phyloP scores from a whole-genome alignment of 2,888 invertebrate genomes.

The Heliconius ismenius region DNA sequence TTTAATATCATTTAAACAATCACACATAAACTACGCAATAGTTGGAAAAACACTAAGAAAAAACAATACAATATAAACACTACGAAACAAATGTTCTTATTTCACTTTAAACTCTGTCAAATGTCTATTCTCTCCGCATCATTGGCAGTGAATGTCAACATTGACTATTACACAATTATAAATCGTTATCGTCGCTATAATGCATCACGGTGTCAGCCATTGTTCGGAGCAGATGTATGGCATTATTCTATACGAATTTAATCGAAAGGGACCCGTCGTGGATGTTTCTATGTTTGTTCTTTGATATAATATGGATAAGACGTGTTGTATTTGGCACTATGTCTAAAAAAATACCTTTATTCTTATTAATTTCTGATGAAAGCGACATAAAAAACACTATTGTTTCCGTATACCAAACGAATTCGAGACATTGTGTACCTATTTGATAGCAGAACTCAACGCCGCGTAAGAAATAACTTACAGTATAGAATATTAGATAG shows the following conservation, averaged over 20 bases:
- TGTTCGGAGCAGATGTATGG: constrained; percentile 75
- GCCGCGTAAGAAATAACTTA: not conserved
- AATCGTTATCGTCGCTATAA: constrained; percentile 57
- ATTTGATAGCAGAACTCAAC: not conserved
- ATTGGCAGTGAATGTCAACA: constrained; percentile 49
- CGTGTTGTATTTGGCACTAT: not conserved
- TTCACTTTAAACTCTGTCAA: constrained; percentile 10
- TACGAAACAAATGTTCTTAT: not conserved
- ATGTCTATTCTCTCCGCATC: constrained; percentile 51
- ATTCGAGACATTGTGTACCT: too few species aligned
- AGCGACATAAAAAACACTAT: not conserved
- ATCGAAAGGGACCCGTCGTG: constrained; percentile 60
- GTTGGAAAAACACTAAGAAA: too few species aligned
- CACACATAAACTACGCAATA: too few species aligned
- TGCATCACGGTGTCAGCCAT: constrained; percentile 73
- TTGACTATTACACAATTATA: constrained; percentile 36
- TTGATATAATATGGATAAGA: constrained; percentile 28
- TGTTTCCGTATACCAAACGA: too few species aligned
- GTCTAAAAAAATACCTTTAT: too few species aligned
- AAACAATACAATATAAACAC: too few species aligned
- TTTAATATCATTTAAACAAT: too few species aligned
- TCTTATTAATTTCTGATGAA: not conserved
- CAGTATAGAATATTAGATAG: too few species aligned
- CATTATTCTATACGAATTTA: constrained; percentile 74
- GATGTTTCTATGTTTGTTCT: constrained; percentile 7